Evolutionary conservation across 2,797 vertebrate genomes (phyloP).

Genomic region (Platalea minor): DNA sequence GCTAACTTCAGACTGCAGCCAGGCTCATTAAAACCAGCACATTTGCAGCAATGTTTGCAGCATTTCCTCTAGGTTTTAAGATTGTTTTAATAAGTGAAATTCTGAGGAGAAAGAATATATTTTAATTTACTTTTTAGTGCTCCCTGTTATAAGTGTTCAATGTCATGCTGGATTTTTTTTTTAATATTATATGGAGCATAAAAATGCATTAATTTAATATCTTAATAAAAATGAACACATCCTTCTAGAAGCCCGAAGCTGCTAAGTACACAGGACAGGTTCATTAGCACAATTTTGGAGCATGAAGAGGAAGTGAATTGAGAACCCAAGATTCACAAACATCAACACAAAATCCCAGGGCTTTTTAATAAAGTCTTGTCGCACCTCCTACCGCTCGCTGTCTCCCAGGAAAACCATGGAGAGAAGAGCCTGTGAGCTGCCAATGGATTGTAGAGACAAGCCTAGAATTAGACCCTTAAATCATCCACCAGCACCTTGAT

Average conservation of each 20-base stretch:
- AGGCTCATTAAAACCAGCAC: slow-evolving; percentile 34
- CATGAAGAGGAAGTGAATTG: neutral
- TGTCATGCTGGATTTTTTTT: neutral
- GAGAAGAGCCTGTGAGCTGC: neutral
- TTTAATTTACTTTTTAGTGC: neutral
- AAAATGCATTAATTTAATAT: neutral
- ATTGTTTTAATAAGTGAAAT: neutral
- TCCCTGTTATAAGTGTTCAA: neutral
- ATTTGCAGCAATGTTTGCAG: neutral
- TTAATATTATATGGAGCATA: neutral
- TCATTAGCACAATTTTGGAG: neutral
- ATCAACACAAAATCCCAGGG: neutral
- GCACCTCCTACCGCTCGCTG: neutral
- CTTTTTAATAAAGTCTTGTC: neutral
- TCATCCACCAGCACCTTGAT: neutral
- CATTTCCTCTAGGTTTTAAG: neutral
- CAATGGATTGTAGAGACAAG: neutral
- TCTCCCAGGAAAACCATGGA: neutral
- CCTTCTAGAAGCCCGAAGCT: neutral
- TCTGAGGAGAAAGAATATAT: neutral
- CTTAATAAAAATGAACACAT: neutral
- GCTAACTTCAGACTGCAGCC: neutral
- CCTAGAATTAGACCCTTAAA: neutral
- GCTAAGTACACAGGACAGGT: neutral
- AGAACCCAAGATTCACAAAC: neutral